phyloP scores from a whole-genome alignment of 2,113 vertebrate genomes.

The Cyanoramphus novaezelandiae region DNA sequence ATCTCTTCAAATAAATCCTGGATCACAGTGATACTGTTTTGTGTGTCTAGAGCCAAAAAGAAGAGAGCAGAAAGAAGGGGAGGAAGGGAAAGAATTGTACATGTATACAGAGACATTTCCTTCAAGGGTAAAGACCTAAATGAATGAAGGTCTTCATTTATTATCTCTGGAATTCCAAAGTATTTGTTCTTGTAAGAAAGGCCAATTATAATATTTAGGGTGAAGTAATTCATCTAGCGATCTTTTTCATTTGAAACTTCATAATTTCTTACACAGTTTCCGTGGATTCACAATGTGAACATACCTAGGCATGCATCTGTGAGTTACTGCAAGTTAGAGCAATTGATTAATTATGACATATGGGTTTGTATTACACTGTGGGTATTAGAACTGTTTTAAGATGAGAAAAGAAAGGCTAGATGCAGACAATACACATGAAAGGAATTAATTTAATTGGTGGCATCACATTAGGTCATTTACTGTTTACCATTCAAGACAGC shows the following conservation, averaged over 20 bases:
- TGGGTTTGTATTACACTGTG: conserved; percentile 1
- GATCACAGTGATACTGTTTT: conserved; percentile 68
- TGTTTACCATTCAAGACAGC: conserved; percentile 14
- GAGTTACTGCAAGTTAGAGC: conserved; percentile 68
- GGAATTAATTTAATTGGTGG: conserved; percentile 28
- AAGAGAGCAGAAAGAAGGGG: neutral
- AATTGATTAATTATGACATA: conserved; percentile 70
- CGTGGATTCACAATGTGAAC: conserved; percentile 65
- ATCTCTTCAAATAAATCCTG: conserved; percentile 77
- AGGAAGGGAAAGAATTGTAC: neutral
- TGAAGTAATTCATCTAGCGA: conserved; percentile 74
- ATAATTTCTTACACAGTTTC: conserved; percentile 63
- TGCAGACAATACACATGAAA: neutral
- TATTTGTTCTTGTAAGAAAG: conserved; percentile 65
- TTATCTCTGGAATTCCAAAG: conserved; percentile 63
- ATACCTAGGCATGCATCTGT: conserved; percentile 58
- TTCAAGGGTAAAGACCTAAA: conserved; percentile 74
- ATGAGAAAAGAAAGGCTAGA: neutral
- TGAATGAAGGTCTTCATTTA: conserved; percentile 71
- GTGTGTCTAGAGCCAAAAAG: conserved; percentile 59
- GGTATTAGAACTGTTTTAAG: conserved; percentile 3
- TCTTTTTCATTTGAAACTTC: conserved; percentile 64
- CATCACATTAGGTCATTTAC: neutral
- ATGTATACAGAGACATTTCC: conserved; percentile 44
- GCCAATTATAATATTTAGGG: conserved; percentile 70